A percentile compares a stretch with the other conserved stretches of the same genome.
Evolutionary conservation across 2,888 invertebrate species (phyloP).

Genomic region (Blastobasis lacticolella): DNA sequence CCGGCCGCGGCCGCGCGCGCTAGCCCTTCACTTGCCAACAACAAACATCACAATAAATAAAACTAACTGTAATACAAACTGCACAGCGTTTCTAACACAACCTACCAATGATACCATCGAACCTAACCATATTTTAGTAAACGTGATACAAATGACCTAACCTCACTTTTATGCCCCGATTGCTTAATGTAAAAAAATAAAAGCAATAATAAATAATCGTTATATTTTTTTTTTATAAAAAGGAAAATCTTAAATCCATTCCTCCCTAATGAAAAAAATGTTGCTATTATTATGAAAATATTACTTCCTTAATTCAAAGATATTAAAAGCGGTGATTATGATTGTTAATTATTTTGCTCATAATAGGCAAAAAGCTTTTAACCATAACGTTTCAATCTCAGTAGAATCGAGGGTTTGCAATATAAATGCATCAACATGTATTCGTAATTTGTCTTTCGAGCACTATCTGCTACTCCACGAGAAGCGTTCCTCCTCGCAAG

Average conservation of each 20-base stretch:
- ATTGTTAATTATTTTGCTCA: conserved; percentile 20
- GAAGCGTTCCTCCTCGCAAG: too few relatives aligned
- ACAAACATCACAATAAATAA: conserved; percentile 59
- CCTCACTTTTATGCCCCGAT: too few relatives aligned
- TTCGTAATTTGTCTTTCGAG: too few relatives aligned
- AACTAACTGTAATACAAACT: conserved; percentile 36
- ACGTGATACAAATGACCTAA: conserved; percentile 18
- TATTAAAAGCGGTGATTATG: conserved; percentile 23
- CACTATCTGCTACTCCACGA: too few relatives aligned
- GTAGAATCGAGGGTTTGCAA: conserved; percentile 43
- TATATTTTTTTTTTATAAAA: neutral
- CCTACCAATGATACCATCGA: conserved; percentile 31
- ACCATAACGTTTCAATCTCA: conserved; percentile 18
- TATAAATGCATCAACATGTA: conserved; percentile 53
- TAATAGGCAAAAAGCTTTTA: conserved; percentile 20
- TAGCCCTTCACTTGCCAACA: neutral
- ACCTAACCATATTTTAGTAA: neutral
- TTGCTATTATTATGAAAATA: conserved; percentile 23
- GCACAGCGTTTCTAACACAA: conserved; percentile 45
- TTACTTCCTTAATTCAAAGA: conserved; percentile 21
- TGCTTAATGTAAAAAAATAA: too few relatives aligned
- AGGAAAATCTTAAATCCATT: conserved; percentile 3
- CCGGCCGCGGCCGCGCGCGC: neutral
- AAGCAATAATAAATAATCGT: neutral
- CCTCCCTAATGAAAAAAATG: conserved; percentile 5